phyloP scores from a whole-genome alignment of 2,113 vertebrate species.

The Platysternon megacephalum region DNA sequence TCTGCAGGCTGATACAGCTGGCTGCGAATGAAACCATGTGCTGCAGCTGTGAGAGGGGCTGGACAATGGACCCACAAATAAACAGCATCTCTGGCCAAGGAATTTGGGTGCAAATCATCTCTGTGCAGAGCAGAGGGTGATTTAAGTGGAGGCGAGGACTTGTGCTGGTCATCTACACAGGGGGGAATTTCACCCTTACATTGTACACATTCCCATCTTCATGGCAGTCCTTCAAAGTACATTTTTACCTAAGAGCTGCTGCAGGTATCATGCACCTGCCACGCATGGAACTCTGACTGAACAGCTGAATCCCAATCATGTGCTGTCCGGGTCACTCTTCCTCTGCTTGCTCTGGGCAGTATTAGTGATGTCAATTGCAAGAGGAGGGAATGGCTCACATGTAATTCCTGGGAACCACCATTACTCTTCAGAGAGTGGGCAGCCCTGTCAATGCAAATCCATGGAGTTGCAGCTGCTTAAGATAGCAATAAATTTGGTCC shows the following conservation, averaged over 20 bases:
- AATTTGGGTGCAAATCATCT: not conserved
- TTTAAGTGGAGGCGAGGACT: too few species aligned
- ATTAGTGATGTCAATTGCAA: not conserved
- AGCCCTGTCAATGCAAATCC: not conserved
- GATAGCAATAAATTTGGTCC: not conserved
- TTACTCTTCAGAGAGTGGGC: not conserved
- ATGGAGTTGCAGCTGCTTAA: not conserved
- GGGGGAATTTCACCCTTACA: not conserved
- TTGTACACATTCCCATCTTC: not conserved
- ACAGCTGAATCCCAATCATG: too few species aligned
- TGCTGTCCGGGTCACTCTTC: not conserved
- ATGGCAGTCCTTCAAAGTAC: not conserved
- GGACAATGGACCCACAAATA: not conserved
- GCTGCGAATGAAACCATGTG: not conserved
- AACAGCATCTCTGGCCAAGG: not conserved
- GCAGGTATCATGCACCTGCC: rapidly evolving
- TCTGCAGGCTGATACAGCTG: not conserved
- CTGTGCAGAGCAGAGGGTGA: not conserved
- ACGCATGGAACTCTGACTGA: too few species aligned
- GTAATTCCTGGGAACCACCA: not conserved
- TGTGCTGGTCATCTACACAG: not conserved
- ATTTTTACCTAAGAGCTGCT: rapidly evolving
- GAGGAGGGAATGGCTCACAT: not conserved
- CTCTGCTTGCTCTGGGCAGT: not conserved
- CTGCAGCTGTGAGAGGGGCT: not conserved